Conservation (phyloP, 2,888 invertebrate genomes). For the Imbricaverruca yamaguchii region DNA sequence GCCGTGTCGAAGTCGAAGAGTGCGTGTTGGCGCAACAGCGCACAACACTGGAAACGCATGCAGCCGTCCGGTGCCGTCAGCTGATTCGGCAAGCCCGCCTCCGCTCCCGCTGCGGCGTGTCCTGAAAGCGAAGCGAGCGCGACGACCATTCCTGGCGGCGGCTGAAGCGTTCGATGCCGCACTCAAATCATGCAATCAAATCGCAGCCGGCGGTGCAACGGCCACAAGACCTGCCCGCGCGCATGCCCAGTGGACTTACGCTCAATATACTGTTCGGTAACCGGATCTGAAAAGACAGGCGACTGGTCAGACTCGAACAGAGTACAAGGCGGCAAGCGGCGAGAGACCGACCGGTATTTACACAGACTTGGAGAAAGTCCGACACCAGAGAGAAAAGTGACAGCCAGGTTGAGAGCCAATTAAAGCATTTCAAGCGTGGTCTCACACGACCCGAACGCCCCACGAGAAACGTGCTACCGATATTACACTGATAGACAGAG, state of each 20-base stretch:
- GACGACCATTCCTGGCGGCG: not conserved
- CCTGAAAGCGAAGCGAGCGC: constrained; percentile 9
- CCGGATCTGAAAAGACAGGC: constrained; percentile 3
- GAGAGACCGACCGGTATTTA: not conserved
- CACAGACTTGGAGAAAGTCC: not conserved
- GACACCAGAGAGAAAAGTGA: not conserved
- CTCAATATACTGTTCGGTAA: not conserved
- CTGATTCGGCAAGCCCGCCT: no score
- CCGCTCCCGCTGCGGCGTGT: not conserved
- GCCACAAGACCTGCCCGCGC: not conserved
- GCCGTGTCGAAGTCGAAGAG: not conserved
- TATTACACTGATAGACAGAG: no score
- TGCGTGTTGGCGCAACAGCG: not conserved
- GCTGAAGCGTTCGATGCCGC: not conserved
- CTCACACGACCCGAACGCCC: no score
- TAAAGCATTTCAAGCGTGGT: not conserved
- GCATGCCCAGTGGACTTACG: constrained; percentile 2
- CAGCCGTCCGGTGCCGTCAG: no score
- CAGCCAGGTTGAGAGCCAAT: not conserved
- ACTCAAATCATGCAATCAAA: no score
- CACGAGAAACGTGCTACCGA: not conserved
- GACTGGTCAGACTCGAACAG: not conserved
- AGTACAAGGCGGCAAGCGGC: not conserved
- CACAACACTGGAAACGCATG: constrained; percentile 20
- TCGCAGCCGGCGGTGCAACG: not conserved